Base-by-base conservation (phyloP, 2,888 invertebrate genomes). In the Stenodema calcarata region DNA sequence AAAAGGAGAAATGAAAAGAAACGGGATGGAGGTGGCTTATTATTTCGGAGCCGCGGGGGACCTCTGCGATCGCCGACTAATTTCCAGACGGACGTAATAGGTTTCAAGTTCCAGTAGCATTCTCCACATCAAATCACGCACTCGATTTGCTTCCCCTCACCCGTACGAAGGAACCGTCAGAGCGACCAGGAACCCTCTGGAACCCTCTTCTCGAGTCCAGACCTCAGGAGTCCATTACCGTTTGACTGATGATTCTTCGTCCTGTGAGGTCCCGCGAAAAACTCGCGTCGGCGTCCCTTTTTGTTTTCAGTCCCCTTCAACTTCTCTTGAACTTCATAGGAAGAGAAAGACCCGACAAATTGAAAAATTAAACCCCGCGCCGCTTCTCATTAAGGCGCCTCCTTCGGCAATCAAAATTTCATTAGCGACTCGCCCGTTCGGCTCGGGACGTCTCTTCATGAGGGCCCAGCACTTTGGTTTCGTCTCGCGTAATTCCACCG, bases 361-460 rank as follows among this genome's bases (percentile, higher is more conserved):
- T 84, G 84, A 84, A 84, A 84, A 84, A 84, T 84, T 84, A 84
- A 84, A 84, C 73, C 84, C 62, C 73, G 44, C 84, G 84, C 84
- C 84, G 42, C 44, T 75, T 84, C 84, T 84, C 84, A 84, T 84
- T 84, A 84, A 35, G 62, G 47, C 18, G 78, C 44, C 78, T 62
- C 62, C 62, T 62, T 62, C 16, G 76, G 87, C 87, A 87, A 87
- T 87, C 87, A 87, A 86, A 86, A 87, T 87, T 87, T 87, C 87
- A 87, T 87, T 86, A 86, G 86, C 18, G 79, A 44, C 47, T 35
- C 27, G 44, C 30, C 78, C 42, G n/a, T n/a, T 27, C 44, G 4
- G 27, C 12, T 18, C 47, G 44, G 47, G 50, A 18, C 35, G 18
- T 1, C 23, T 7, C 27, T 50, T n/a, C 50, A 23, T 28, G 42